phyloP scores from a whole-genome alignment of 2,113 vertebrate species.

The Chauna torquata region DNA sequence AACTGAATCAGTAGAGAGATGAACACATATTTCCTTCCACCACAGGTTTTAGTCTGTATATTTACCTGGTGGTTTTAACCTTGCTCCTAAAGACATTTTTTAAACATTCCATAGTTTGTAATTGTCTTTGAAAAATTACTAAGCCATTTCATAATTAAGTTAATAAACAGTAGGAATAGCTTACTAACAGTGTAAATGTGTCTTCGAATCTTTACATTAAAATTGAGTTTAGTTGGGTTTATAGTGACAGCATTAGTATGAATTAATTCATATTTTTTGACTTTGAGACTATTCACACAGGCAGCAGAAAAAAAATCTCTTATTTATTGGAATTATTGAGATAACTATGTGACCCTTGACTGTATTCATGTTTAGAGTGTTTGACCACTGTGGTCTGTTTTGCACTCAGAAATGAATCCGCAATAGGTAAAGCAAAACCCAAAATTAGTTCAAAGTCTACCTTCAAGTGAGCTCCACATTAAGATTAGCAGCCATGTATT shows the following conservation, averaged over 20 bases:
- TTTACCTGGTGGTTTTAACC: background rate
- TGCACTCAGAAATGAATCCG: background rate
- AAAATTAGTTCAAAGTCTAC: background rate
- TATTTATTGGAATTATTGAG: background rate
- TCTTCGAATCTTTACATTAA: background rate
- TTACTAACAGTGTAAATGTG: background rate
- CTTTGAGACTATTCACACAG: background rate
- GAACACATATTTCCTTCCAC: background rate
- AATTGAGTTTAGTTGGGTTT: background rate
- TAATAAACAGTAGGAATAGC: background rate
- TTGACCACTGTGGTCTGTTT: background rate
- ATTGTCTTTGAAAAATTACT: background rate
- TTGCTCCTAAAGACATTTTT: background rate
- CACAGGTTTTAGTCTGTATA: background rate
- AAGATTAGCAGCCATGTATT: background rate
- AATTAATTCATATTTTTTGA: background rate
- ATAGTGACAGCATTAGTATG: background rate
- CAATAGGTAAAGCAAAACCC: background rate
- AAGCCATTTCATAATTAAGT: background rate
- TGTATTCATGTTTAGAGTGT: background rate
- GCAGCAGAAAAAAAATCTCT: background rate
- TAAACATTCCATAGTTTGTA: background rate
- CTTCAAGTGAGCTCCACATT: background rate
- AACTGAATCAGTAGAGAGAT: background rate
- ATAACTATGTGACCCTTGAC: background rate